phyloP scores from a whole-genome alignment of 2,888 invertebrate genomes.

The Drosophila eohydei region DNA sequence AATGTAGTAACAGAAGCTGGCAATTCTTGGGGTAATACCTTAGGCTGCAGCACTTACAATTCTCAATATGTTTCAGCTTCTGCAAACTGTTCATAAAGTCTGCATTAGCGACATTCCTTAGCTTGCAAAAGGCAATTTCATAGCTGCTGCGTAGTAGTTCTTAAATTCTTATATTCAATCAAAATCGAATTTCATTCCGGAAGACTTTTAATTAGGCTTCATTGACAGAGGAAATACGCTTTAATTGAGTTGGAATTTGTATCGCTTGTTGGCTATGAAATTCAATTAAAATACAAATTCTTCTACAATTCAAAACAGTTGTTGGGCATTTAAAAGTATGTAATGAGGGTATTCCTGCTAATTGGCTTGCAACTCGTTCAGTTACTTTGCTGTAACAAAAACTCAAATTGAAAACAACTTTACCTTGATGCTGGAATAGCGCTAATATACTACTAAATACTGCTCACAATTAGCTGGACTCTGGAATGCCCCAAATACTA shows the following conservation, averaged over 20 bases:
- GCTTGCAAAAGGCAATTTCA: neutral
- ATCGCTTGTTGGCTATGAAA: neutral
- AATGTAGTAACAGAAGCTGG: neutral
- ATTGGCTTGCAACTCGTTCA: neutral
- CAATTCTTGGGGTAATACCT: neutral
- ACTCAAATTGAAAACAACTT: neutral
- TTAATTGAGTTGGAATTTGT: constrained; percentile 1
- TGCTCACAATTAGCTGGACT: neutral
- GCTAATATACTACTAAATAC: neutral
- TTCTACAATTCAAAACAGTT: neutral
- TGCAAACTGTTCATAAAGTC: neutral
- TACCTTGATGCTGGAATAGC: neutral
- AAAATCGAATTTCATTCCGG: neutral
- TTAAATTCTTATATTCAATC: neutral
- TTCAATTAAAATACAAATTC: constrained; percentile 3
- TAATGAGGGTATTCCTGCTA: neutral
- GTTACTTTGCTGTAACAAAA: neutral
- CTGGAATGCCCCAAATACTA: neutral
- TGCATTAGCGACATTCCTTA: neutral
- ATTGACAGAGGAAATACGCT: constrained; percentile 2
- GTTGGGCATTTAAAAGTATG: neutral
- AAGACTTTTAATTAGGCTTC: constrained; percentile 5
- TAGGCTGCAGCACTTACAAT: neutral
- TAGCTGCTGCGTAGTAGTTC: neutral
- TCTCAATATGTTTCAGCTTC: neutral